Conservation (phyloP, 2,797 vertebrate genomes). For the Clamator glandarius region DNA sequence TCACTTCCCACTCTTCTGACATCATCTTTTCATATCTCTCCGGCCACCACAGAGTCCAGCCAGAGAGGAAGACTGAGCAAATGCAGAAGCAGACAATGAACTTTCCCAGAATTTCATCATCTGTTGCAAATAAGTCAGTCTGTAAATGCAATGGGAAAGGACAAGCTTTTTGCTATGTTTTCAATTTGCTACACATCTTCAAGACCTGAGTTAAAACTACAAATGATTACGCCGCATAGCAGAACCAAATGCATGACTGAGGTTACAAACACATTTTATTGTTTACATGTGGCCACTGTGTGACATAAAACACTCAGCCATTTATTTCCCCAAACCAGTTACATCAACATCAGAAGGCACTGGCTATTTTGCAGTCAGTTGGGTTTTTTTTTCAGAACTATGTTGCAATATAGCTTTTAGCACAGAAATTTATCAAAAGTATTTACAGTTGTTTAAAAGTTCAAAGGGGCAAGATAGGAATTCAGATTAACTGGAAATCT, state of each 20-base stretch:
- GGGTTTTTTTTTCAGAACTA: background rate
- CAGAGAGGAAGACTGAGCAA: constrained; percentile 8
- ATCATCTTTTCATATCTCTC: constrained; percentile 13
- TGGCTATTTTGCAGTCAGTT: background rate
- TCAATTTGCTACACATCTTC: background rate
- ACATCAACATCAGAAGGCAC: background rate
- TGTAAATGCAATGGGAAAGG: background rate
- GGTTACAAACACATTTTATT: background rate
- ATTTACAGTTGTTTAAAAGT: constrained; percentile 56
- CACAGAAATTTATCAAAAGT: constrained; percentile 46
- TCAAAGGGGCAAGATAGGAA: constrained; percentile 62
- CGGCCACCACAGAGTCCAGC: background rate
- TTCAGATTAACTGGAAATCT: constrained; percentile 62
- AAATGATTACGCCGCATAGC: background rate
- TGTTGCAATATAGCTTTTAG: constrained; percentile 62
- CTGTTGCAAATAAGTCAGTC: background rate
- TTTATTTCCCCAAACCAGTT: background rate
- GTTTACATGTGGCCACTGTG: background rate
- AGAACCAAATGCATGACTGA: background rate
- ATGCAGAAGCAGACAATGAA: constrained; percentile 8
- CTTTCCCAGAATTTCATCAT: constrained; percentile 23
- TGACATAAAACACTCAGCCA: background rate
- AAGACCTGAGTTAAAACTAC: constrained; percentile 5
- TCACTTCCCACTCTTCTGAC: constrained; percentile 33
- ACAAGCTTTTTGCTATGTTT: background rate